Percentiles rank a stretch among this genome's conserved stretches.
Evolutionary conservation across 1,140 invertebrate species (phyloP).

Genomic region (Dermatophagoides farinae): DNA sequence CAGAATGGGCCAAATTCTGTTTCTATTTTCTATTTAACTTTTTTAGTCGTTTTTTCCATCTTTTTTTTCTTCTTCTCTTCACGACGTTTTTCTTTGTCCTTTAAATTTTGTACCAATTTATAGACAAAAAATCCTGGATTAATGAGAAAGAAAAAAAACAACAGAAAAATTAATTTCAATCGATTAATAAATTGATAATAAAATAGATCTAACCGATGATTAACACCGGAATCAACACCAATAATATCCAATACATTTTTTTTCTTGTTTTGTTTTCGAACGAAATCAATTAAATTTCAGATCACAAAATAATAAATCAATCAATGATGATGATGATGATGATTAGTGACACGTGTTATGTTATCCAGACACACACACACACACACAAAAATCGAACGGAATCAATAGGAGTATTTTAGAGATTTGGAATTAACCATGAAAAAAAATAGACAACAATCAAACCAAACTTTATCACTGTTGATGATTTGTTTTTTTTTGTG

Average conservation of each 20-base stretch:
- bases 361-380: too few relatives aligned
- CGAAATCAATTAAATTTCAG: too few relatives aligned
- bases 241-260: neutral
- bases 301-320: too few relatives aligned
- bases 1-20: neutral
- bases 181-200: neutral
- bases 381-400: too few relatives aligned
- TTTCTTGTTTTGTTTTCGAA: too few relatives aligned
- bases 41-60: neutral
- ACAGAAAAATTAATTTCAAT: neutral
- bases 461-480: too few relatives aligned
- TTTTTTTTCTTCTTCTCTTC: constrained; percentile 7
- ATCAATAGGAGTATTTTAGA: too few relatives aligned
- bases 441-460: too few relatives aligned
- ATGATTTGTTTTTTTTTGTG: too few relatives aligned
- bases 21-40: neutral
- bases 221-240: neutral
- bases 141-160: neutral
- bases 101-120: constrained; percentile 1
- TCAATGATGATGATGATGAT: too few relatives aligned
- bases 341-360: too few relatives aligned
- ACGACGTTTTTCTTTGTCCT: neutral
- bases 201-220: constrained; percentile 3
- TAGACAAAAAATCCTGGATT: neutral
- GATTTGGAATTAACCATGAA: too few relatives aligned